A percentile compares a stretch with the other conserved stretches of the same genome.
Evolutionary conservation across 2,113 vertebrate species (phyloP).

Genomic region (Crotalus horridus): DNA sequence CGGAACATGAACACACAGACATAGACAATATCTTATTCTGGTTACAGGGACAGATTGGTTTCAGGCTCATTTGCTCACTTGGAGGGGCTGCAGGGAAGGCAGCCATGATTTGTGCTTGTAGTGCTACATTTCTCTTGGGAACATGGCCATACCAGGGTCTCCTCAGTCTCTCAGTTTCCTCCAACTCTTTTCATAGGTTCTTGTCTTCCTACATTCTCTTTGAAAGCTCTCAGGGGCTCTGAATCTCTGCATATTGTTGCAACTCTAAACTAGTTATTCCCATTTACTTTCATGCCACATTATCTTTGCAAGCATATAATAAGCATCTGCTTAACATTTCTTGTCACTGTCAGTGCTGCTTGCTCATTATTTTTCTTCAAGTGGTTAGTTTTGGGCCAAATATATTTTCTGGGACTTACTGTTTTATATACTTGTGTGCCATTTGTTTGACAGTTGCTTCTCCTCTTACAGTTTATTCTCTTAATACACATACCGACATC

Average conservation of each 20-base stretch:
- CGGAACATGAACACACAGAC: slow-evolving; percentile 46
- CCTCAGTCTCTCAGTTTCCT: neutral
- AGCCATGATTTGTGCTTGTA: neutral
- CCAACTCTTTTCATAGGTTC: neutral
- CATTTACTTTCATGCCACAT: neutral
- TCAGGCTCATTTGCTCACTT: slow-evolving; percentile 46
- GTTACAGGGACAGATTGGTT: slow-evolving; percentile 50
- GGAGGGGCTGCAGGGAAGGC: slow-evolving; percentile 46
- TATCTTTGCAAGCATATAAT: slow-evolving; percentile 1
- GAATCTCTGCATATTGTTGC: neutral
- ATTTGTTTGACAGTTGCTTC: neutral
- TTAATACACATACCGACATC: neutral
- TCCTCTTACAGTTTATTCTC: neutral
- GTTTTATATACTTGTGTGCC: slow-evolving; percentile 31
- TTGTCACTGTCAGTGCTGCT: neutral
- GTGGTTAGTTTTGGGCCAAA: neutral
- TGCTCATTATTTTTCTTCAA: neutral
- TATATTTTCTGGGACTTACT: slow-evolving; percentile 2
- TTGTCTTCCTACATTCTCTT: slow-evolving; percentile 18
- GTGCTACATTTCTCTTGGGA: slow-evolving; percentile 13
- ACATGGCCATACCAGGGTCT: slow-evolving; percentile 22
- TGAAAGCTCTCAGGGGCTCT: neutral
- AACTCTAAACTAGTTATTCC: neutral
- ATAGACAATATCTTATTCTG: slow-evolving; percentile 51
- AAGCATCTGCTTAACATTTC: slow-evolving; percentile 4